A percentile compares a stretch with the other conserved stretches of the same genome.
phyloP scores from a whole-genome alignment of 2,888 invertebrate species.

The Nomada ferruginata region DNA sequence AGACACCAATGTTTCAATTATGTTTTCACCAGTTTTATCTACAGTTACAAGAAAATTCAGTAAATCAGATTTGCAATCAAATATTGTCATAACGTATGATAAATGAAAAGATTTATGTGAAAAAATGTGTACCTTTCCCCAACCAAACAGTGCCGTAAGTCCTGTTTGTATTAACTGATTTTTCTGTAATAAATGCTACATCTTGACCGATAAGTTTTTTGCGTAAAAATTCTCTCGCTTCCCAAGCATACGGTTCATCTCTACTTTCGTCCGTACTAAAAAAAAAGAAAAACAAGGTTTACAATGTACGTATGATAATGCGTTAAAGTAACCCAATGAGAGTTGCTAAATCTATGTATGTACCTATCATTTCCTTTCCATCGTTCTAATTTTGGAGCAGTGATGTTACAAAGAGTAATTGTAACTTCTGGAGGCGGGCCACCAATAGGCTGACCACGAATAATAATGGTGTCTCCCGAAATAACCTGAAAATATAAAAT shows the following conservation, averaged over 20 bases:
- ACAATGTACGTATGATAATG: not conserved
- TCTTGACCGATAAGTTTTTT: conserved; percentile 96
- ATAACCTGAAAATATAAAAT: conserved; percentile 89
- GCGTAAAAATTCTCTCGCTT: conserved; percentile 96
- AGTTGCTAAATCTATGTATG: conserved; percentile 7
- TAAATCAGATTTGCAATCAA: not conserved
- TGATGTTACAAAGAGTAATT: conserved; percentile 94
- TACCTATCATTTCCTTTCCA: conserved; percentile 88
- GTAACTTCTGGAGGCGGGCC: conserved; percentile 97
- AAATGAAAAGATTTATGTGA: conserved; percentile 6
- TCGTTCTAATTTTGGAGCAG: conserved; percentile 94
- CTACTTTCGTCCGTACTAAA: conserved; percentile 87
- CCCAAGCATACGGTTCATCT: conserved; percentile 99
- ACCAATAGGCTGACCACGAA: conserved; percentile 92
- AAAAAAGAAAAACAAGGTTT: conserved; percentile 22
- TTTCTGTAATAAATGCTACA: conserved; percentile 93
- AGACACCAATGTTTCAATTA: conserved; percentile 93
- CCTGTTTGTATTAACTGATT: conserved; percentile 92
- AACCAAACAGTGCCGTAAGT: conserved; percentile 95
- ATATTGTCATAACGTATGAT: conserved; percentile 7
- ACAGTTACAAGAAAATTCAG: conserved; percentile 2
- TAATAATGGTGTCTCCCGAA: conserved; percentile 97
- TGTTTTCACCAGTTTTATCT: conserved; percentile 87
- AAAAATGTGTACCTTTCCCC: conserved; percentile 88
- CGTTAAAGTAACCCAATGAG: not conserved